Evolutionary conservation across 2,113 vertebrate genomes (phyloP).

Genomic region (Chaenogobius annularis): DNA sequence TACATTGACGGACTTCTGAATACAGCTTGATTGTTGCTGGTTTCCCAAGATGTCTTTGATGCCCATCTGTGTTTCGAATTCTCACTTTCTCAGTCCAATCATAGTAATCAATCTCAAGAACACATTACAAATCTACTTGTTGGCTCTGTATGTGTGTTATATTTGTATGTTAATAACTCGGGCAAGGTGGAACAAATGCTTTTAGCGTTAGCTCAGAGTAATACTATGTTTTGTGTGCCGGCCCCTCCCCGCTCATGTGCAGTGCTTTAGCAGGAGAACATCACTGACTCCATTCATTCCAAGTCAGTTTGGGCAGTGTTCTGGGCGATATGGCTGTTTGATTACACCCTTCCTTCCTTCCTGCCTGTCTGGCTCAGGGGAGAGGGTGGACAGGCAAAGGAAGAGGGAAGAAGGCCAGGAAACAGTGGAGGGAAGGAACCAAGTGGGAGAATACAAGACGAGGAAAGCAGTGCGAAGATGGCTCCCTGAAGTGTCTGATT

Average conservation of each 20-base stretch:
- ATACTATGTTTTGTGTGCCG: no score
- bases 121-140: neutral
- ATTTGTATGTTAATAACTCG: neutral
- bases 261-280: constrained; percentile 40
- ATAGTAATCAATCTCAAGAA: constrained; percentile 22
- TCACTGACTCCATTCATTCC: constrained; percentile 73
- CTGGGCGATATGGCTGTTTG: constrained; percentile 59
- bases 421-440: neutral
- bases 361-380: constrained; percentile 44
- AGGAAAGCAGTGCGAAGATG: no score
- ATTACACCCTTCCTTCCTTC: constrained; percentile 65
- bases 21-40: neutral
- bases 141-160: neutral
- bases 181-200: neutral
- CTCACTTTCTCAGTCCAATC: constrained; percentile 18
- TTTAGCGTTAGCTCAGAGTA: neutral
- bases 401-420: constrained; percentile 14
- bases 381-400: constrained; percentile 15
- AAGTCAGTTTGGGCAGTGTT: constrained; percentile 68
- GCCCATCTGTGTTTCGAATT: constrained; percentile 2
- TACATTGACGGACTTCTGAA: neutral
- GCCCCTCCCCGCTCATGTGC: constrained; percentile 25
- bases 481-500: no score
- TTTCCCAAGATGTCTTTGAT: neutral
- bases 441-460: neutral